These are phyloP conservation scores for Guaruba guarouba DNA, from an alignment of 2,113 vertebrate species.

Conservation along the genomic window DNA sequence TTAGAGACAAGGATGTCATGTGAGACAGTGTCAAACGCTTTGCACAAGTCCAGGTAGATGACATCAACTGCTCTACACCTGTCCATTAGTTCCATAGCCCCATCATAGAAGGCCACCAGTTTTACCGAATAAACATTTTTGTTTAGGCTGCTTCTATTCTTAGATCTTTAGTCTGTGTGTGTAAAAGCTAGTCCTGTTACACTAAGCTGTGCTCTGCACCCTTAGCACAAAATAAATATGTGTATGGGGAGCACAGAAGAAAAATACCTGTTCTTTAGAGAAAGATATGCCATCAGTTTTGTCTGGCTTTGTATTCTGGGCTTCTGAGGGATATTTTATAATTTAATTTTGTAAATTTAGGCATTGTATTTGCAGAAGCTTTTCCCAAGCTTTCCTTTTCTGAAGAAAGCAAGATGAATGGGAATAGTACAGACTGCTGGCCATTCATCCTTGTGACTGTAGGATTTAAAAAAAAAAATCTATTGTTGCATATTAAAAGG, in stretches of 20 bases:
- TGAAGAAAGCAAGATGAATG: not conserved
- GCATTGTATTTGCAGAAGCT: not conserved
- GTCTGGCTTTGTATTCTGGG: not conserved
- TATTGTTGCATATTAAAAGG: not conserved
- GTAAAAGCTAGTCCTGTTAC: not conserved
- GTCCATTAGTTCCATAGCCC: no score
- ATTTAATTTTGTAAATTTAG: not conserved
- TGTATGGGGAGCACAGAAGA: not conserved
- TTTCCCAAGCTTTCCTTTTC: not conserved
- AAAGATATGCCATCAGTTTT: not conserved
- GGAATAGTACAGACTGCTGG: not conserved
- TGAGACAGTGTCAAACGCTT: no score
- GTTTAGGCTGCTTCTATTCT: not conserved
- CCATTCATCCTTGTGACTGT: not conserved
- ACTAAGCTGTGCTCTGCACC: not conserved
- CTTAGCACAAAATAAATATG: not conserved
- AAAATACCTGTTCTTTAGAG: not conserved
- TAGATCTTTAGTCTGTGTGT: not conserved
- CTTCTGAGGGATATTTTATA: not conserved
- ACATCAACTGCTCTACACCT: no score
- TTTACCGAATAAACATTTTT: not conserved
- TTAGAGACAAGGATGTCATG: no score
- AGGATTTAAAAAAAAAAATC: not conserved
- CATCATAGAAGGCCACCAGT: no score
- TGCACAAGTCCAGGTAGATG: no score